A percentile compares a stretch with the other conserved stretches of the same genome.
phyloP scores from a whole-genome alignment of 2,797 vertebrate species.

The Notamacropus eugenii region DNA sequence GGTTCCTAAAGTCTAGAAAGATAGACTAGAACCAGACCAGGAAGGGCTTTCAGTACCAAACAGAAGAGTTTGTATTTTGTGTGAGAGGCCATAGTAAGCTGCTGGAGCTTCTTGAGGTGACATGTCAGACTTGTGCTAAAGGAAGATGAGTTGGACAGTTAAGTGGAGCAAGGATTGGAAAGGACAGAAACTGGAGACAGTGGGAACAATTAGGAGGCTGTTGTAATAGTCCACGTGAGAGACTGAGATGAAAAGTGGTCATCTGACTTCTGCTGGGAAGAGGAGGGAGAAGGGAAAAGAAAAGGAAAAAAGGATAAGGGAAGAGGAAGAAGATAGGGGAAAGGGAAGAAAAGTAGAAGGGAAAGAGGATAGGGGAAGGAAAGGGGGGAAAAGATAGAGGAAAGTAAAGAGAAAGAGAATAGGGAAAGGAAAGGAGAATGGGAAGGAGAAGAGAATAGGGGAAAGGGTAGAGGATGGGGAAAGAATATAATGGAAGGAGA shows the following conservation, averaged over 20 bases:
- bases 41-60: background rate
- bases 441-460: background rate
- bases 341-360: too few species aligned
- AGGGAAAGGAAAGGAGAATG: accelerated
- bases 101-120: background rate
- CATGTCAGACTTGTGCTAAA: background rate
- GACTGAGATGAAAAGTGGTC: background rate
- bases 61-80: background rate
- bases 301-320: too few species aligned
- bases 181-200: background rate
- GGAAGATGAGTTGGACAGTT: background rate
- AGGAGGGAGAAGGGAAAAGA: background rate
- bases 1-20: background rate
- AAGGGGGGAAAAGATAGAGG: too few species aligned
- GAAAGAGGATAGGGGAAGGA: too few species aligned
- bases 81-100: background rate
- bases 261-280: background rate
- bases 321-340: too few species aligned
- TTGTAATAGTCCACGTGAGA: background rate
- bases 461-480: too few species aligned
- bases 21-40: background rate
- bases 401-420: too few species aligned
- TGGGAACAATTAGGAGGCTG: background rate
- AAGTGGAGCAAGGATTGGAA: background rate
- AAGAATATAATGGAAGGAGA: too few species aligned